phyloP scores from a whole-genome alignment of 2,113 vertebrate genomes.

The Eonycteris spelaea region DNA sequence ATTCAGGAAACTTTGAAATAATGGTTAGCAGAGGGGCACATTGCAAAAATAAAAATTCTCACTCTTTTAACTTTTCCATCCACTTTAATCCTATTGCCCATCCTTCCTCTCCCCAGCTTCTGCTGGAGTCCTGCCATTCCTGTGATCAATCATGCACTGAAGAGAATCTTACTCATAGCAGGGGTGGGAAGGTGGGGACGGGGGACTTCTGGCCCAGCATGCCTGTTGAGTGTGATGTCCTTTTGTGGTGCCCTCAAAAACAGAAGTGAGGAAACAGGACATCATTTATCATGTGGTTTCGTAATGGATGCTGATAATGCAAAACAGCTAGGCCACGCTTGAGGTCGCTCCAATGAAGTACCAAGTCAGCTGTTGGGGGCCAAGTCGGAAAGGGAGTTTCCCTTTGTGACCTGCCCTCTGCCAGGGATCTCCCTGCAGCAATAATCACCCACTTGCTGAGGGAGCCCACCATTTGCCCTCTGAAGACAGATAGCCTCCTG shows the following conservation, averaged over 20 bases:
- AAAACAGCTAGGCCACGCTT: slow-evolving; percentile 44
- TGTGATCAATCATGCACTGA: slow-evolving; percentile 44
- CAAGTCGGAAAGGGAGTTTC: slow-evolving; percentile 34
- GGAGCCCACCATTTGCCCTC: neutral
- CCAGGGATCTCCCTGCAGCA: neutral
- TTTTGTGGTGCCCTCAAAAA: slow-evolving; percentile 52
- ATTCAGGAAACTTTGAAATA: slow-evolving; percentile 76
- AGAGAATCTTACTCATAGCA: neutral
- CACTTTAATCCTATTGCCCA: slow-evolving; percentile 57
- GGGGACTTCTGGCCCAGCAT: neutral
- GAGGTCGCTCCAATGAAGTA: neutral
- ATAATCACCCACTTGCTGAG: neutral
- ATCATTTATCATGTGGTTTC: slow-evolving; percentile 58
- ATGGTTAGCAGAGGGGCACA: slow-evolving; percentile 76
- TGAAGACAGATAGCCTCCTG: neutral
- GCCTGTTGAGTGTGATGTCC: slow-evolving; percentile 49
- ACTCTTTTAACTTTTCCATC: slow-evolving; percentile 69
- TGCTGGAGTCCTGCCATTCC: slow-evolving; percentile 60
- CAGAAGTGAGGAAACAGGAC: slow-evolving; percentile 67
- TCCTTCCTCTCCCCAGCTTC: slow-evolving; percentile 39
- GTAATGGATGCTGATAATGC: slow-evolving; percentile 57
- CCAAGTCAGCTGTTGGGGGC: slow-evolving; percentile 43
- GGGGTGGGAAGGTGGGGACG: neutral
- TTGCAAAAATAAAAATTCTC: slow-evolving; percentile 61
- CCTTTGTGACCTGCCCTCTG: neutral